Evolutionary conservation across 2,113 vertebrate genomes (phyloP), one percentile per base, ranked within the genome.

Genomic region (Chaetops frenatus): DNA sequence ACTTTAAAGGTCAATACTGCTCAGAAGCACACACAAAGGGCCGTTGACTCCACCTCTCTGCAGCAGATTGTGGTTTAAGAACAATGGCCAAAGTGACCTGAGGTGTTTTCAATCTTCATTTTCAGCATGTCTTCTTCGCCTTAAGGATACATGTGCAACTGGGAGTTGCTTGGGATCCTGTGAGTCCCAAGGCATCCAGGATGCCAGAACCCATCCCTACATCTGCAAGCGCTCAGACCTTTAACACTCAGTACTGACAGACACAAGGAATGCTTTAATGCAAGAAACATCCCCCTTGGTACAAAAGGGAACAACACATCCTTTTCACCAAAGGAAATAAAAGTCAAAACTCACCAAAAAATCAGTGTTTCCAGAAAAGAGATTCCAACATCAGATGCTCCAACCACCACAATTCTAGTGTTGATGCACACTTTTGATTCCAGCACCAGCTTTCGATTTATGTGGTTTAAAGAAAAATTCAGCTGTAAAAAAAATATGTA

Each of bases 351-450:
- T 98, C 97, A 99, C 99, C 98, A 98, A 96, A 99, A 99, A 47
- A 98, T 71, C 7, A 99, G 91, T 0, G 98, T 98, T 98, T 99
- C 98, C 28, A 99, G 97, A 95, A 99, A 98, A 66, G 99, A 98
- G 79, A 99, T 97, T 38, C 98, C 99, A 11, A 98, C 98, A 78
- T 98, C 98, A 0, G 99, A 99, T 4, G 99, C 99, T 36, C 99
- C 99, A 70, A 99, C 98, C 69, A 99, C 98, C 85, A 99, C 99
- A 14, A 99, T 98, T 97, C 98, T 98, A 91, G 97, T 97, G 83
- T 99, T 99, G 74, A 99, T 31, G 53, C 96, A 97, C 28, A 98
- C 95, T 97, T 98, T 99, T 4, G 98, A 98, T 93, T 98, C 98
- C 98, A 99, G 85, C 5, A 98, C 98, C 79, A 99, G 96, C 92